These are phyloP conservation scores for Myotis vivesi DNA, from an alignment of 2,797 vertebrate species.

Conservation along the genomic window DNA sequence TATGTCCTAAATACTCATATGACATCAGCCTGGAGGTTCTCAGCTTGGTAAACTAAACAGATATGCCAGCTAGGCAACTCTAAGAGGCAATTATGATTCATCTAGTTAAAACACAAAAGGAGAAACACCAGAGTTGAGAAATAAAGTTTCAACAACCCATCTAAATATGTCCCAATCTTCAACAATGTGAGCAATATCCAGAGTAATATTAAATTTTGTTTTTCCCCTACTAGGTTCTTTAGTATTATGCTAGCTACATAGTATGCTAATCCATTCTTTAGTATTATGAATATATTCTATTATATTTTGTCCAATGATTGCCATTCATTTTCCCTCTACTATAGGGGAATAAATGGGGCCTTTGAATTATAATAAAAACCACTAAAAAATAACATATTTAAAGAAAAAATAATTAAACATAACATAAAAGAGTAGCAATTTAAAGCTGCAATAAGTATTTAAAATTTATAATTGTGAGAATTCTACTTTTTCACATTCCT, in stretches of 20 bases:
- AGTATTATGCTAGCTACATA: neutral
- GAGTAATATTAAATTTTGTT: neutral
- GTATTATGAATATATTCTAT: neutral
- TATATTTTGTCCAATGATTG: conserved; percentile 10
- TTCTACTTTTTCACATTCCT: neutral
- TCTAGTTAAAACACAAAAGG: neutral
- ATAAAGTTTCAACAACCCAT: neutral
- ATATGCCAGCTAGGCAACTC: neutral
- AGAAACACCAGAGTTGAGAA: neutral
- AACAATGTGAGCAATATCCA: neutral
- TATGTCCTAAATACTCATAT: neutral
- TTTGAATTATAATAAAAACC: neutral
- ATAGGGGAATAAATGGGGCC: neutral
- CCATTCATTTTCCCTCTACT: neutral
- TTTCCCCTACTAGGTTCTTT: neutral
- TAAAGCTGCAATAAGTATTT: neutral
- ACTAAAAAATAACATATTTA: neutral
- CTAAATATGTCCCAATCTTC: neutral
- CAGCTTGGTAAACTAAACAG: neutral
- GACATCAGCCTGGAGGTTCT: neutral
- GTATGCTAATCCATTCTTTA: neutral
- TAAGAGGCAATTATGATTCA: neutral
- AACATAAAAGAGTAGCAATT: conserved; percentile 30
- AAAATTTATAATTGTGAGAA: neutral
- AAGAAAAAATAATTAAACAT: conserved; percentile 28